Percentiles rank a stretch among this genome's conserved stretches.
Conservation (phyloP, 1,140 invertebrate genomes). For the Cotesia typhae region DNA sequence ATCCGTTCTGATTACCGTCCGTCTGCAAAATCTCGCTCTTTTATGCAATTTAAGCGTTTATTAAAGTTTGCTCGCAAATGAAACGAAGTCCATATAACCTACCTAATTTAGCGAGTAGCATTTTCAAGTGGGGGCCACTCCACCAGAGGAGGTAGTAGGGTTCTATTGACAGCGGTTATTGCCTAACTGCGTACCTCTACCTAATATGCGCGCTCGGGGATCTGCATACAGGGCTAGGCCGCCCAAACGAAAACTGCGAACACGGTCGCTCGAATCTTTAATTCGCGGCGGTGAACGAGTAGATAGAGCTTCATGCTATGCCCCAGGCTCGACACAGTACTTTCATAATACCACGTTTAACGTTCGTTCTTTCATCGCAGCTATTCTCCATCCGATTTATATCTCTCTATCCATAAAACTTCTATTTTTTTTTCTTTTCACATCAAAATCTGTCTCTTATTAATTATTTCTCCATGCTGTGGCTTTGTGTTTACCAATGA, state of each 20-base stretch:
- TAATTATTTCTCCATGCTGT: slow-evolving; percentile 1
- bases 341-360: slow-evolving; percentile 33
- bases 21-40: slow-evolving; percentile 68
- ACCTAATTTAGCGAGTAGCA: slow-evolving; percentile 68
- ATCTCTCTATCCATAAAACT: neutral
- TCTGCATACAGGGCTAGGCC: slow-evolving; percentile 41
- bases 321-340: slow-evolving; percentile 33
- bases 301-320: slow-evolving; percentile 29
- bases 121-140: slow-evolving; percentile 60
- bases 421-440: slow-evolving; percentile 1
- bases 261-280: slow-evolving; percentile 42
- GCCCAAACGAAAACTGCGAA: slow-evolving; percentile 46
- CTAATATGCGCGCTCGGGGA: slow-evolving; percentile 60
- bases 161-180: slow-evolving; percentile 68
- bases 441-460: slow-evolving; percentile 15
- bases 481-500: neutral
- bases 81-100: slow-evolving; percentile 69
- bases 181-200: slow-evolving; percentile 67
- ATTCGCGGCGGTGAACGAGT: slow-evolving; percentile 38
- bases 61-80: slow-evolving; percentile 69
- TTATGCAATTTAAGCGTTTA: slow-evolving; percentile 68
- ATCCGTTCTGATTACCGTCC: slow-evolving; percentile 43
- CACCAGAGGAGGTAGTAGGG: slow-evolving; percentile 37
- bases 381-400: neutral
- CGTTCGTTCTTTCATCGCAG: slow-evolving; percentile 4